Evolutionary conservation across 2,888 invertebrate genomes (phyloP).

Genomic region (Dynastes maya): DNA sequence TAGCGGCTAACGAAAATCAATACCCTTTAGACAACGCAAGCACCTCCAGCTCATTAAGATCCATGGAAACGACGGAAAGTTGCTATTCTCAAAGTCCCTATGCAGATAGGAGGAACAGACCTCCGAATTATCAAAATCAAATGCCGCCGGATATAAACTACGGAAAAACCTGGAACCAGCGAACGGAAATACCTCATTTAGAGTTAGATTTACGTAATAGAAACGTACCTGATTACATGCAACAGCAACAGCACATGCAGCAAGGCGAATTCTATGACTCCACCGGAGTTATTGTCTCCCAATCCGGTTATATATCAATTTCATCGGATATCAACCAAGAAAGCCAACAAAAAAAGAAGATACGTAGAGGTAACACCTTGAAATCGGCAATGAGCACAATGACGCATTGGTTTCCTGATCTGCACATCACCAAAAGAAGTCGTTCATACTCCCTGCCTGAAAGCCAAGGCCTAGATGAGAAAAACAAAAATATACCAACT

Average conservation of each 20-base stretch:
- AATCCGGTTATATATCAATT: conserved; percentile 85
- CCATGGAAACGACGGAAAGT: conserved; percentile 74
- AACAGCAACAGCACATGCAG: conserved; percentile 59
- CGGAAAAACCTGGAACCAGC: conserved; percentile 64
- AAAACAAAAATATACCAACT: conserved; percentile 64
- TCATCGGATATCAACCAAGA: conserved; percentile 78
- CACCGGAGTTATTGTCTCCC: conserved; percentile 80
- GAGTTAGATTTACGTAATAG: conserved; percentile 72
- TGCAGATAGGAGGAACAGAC: conserved; percentile 63
- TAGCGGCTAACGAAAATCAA: conserved; percentile 64
- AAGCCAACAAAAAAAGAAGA: conserved; percentile 76
- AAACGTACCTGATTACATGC: conserved; percentile 72
- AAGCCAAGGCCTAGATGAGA: conserved; percentile 72
- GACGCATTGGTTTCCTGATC: conserved; percentile 86
- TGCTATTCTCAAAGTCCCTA: conserved; percentile 71
- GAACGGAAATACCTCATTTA: conserved; percentile 69
- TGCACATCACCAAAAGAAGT: conserved; percentile 83
- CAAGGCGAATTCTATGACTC: conserved; percentile 71
- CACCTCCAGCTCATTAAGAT: conserved; percentile 77
- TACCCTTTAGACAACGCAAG: conserved; percentile 73
- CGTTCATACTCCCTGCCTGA: conserved; percentile 88
- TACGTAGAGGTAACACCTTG: conserved; percentile 79
- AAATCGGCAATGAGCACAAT: conserved; percentile 88
- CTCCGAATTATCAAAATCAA: conserved; percentile 55
- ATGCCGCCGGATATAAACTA: conserved; percentile 64